Evolutionary conservation across 1,140 invertebrate species (phyloP).

Genomic region (Eufriesea mexicana): DNA sequence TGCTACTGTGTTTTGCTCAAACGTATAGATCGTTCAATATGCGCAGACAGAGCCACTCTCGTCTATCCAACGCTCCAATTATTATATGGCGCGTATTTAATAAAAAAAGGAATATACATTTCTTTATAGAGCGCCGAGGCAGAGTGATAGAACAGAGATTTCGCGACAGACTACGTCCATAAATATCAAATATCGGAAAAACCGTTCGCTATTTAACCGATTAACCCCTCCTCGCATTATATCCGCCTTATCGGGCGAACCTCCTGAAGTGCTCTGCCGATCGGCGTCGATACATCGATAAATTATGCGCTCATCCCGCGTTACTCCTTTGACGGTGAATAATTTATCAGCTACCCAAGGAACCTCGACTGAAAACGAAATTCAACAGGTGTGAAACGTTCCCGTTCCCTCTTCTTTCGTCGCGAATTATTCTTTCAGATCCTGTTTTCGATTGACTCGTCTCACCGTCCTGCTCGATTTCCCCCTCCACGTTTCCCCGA

Average conservation of each 20-base stretch:
- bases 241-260: background rate
- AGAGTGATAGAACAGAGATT: constrained; percentile 6
- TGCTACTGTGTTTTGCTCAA: background rate
- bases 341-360: constrained; percentile 6
- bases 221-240: background rate
- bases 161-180: background rate
- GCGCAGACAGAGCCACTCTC: background rate
- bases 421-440: constrained; percentile 1
- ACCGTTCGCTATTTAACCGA: constrained; percentile 1
- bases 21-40: background rate
- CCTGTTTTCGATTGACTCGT: background rate
- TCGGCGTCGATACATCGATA: constrained; percentile 20
- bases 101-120: background rate
- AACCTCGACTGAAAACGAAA: constrained; percentile 14
- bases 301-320: background rate
- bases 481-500: background rate
- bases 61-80: background rate
- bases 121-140: constrained; percentile 1
- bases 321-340: background rate
- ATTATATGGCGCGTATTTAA: constrained; percentile 19
- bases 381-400: constrained; percentile 15
- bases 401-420: background rate
- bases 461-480: background rate
- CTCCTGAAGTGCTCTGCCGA: background rate
- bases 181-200: constrained; percentile 26